These are phyloP conservation scores for Ypsolopha sequella DNA, from an alignment of 2,888 invertebrate species.

Conservation along the genomic window DNA sequence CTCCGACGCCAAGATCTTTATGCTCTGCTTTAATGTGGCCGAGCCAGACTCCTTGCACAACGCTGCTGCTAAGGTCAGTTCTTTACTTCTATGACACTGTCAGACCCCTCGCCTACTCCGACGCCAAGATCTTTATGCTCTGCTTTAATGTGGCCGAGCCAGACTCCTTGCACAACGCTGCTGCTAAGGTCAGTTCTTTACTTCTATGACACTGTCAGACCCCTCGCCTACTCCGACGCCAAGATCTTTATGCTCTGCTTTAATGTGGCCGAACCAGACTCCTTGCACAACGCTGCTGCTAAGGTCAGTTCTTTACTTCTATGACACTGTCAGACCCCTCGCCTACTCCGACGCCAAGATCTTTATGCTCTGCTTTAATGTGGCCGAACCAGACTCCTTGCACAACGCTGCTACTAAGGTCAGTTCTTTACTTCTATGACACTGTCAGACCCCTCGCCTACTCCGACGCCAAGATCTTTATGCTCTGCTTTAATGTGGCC, in stretches of 20 bases:
- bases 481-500: slow-evolving; percentile 73
- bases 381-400: slow-evolving; percentile 70
- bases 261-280: slow-evolving; percentile 71
- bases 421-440: slow-evolving; percentile 10
- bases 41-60: slow-evolving; percentile 72
- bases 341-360: slow-evolving; percentile 74
- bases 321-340: slow-evolving; percentile 71
- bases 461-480: slow-evolving; percentile 72
- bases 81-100: slow-evolving; percentile 29
- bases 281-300: slow-evolving; percentile 70
- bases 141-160: slow-evolving; percentile 74
- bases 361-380: slow-evolving; percentile 73
- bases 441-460: slow-evolving; percentile 74
- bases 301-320: slow-evolving; percentile 46
- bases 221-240: slow-evolving; percentile 74
- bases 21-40: slow-evolving; percentile 73
- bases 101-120: slow-evolving; percentile 73
- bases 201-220: slow-evolving; percentile 54
- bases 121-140: slow-evolving; percentile 72
- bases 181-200: slow-evolving; percentile 60
- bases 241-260: slow-evolving; percentile 74
- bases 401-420: slow-evolving; percentile 74
- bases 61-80: slow-evolving; percentile 70
- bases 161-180: slow-evolving; percentile 70
- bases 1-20: slow-evolving; percentile 72